phyloP scores from a whole-genome alignment of 2,797 vertebrate species.

The Amazona finschi region DNA sequence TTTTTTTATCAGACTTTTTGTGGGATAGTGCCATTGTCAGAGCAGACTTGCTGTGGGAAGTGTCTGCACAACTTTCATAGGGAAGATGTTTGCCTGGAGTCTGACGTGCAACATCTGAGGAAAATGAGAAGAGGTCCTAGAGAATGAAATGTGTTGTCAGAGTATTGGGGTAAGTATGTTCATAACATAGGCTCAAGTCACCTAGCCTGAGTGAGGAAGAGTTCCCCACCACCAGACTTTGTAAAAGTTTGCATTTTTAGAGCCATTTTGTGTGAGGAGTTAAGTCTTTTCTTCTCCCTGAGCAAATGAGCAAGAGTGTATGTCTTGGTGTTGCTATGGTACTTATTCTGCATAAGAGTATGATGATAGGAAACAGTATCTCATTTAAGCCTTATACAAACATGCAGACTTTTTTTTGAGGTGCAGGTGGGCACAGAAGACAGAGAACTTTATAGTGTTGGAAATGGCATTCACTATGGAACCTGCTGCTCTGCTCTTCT shows the following conservation, averaged over 20 bases:
- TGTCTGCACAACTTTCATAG: neutral
- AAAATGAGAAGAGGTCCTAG: neutral
- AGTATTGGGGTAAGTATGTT: neutral
- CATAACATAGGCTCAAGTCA: neutral
- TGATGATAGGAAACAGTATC: neutral
- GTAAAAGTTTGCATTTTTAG: neutral
- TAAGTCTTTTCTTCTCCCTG: neutral
- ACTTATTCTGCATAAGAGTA: neutral
- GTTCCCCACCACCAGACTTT: neutral
- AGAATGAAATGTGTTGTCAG: neutral
- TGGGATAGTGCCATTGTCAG: neutral
- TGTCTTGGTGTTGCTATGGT: neutral
- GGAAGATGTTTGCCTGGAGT: neutral
- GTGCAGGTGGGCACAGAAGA: neutral
- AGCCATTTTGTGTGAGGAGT: neutral
- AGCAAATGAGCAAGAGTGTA: neutral
- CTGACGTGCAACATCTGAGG: neutral
- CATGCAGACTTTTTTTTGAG: neutral
- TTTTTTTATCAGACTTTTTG: neutral
- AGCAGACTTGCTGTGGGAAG: neutral
- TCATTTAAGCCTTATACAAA: neutral
- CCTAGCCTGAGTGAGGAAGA: rapidly evolving
- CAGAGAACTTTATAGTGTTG: neutral
- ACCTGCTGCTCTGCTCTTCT: neutral
- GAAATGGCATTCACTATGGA: neutral